phyloP scores from a whole-genome alignment of 1,140 invertebrate species.

The Thalassaphorura encarpata region DNA sequence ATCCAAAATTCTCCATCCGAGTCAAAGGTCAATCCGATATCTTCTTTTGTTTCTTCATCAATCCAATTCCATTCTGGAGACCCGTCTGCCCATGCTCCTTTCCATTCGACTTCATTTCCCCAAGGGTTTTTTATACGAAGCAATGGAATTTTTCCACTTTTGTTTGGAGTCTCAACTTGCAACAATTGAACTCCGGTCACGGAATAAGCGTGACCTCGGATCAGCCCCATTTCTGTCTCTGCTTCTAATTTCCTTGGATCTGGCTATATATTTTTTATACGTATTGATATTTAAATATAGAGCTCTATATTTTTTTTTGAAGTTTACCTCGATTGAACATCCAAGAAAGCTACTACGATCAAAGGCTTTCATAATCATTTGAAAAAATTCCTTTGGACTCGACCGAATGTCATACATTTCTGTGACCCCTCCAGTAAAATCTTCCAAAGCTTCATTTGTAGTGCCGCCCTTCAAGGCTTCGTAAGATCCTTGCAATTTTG shows the following conservation, averaged over 20 bases:
- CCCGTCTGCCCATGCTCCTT: conserved; percentile 91
- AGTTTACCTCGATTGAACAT: conserved; percentile 56
- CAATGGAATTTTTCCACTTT: conserved; percentile 71
- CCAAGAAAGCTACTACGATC: conserved; percentile 63
- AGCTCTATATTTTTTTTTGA: too few relatives aligned
- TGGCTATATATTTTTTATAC: too few relatives aligned
- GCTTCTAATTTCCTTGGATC: conserved; percentile 44
- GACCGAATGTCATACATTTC: conserved; percentile 29
- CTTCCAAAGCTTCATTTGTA: conserved; percentile 86
- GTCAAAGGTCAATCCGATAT: conserved; percentile 74
- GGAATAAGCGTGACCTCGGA: conserved; percentile 61
- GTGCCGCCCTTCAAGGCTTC: conserved; percentile 95
- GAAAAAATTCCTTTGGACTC: conserved; percentile 77
- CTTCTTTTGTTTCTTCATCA: conserved; percentile 72
- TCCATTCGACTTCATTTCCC: conserved; percentile 98
- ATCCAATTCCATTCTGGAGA: conserved; percentile 89
- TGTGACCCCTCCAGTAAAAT: conserved; percentile 81
- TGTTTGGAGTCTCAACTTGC: conserved; percentile 72
- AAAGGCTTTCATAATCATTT: conserved; percentile 80
- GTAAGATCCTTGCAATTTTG: conserved; percentile 95
- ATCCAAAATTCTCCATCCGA: conserved; percentile 99
- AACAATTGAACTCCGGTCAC: conserved; percentile 84
- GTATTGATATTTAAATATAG: too few relatives aligned
- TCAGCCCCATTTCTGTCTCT: conserved; percentile 45
- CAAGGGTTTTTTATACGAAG: conserved; percentile 89